Evolutionary conservation across 2,113 vertebrate genomes (phyloP).

Genomic region (Condylura cristata): DNA sequence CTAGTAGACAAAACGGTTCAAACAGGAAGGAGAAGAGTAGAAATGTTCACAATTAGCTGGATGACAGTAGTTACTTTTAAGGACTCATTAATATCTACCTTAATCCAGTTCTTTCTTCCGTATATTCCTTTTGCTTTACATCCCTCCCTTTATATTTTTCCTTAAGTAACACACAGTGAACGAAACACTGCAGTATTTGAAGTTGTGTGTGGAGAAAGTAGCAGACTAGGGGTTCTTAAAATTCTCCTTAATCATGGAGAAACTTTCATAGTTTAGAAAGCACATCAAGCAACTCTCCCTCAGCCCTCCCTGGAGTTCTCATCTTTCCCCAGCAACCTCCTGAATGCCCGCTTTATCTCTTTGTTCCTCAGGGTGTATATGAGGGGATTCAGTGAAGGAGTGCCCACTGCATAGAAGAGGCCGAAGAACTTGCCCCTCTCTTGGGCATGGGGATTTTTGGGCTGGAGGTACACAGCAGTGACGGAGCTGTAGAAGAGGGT

Average conservation of each 20-base stretch:
- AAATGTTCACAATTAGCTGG: not conserved
- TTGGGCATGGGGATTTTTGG: conserved; percentile 13
- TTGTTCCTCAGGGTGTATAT: conserved; percentile 50
- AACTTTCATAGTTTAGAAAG: too few relatives aligned
- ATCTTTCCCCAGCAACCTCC: not conserved
- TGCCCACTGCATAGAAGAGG: conserved; percentile 51
- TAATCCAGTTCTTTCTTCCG: not conserved
- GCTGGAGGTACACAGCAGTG: conserved; percentile 42
- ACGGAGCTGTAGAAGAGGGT: conserved; percentile 45
- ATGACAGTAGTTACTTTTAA: not conserved
- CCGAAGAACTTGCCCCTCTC: conserved; percentile 43
- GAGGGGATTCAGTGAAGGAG: conserved; percentile 31
- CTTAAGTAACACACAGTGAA: too few relatives aligned
- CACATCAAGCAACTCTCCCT: not conserved
- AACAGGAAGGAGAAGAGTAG: not conserved
- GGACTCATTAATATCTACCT: not conserved
- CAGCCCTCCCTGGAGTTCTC: not conserved
- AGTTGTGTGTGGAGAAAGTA: too few relatives aligned
- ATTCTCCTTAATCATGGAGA: too few relatives aligned
- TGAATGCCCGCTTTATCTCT: not conserved
- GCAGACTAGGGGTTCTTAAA: too few relatives aligned
- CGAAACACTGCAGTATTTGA: too few relatives aligned
- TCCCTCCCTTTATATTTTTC: too few relatives aligned
- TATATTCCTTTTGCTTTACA: not conserved
- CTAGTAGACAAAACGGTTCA: not conserved